A percentile compares a stretch with the other conserved stretches of the same genome.
These are phyloP conservation scores for Xenopus laevis DNA, from an alignment of 2,113 vertebrate species.

Conservation along the genomic window DNA sequence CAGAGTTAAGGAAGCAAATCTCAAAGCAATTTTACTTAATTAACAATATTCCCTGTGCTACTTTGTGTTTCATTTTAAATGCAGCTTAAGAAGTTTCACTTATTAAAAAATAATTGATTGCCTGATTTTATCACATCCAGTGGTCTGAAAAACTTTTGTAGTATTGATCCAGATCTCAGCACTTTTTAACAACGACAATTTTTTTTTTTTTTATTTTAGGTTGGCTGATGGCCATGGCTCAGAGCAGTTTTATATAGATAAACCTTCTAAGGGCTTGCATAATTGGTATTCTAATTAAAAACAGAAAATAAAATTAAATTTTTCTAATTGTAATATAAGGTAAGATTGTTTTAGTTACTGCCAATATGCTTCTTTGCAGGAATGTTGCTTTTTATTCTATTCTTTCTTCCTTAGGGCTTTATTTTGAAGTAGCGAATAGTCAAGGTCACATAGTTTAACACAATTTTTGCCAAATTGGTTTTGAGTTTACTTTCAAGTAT, in stretches of 20 bases:
- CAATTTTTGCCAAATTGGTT: too few relatives aligned
- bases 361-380: too few relatives aligned
- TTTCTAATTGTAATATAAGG: too few relatives aligned
- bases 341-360: too few relatives aligned
- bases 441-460: too few relatives aligned
- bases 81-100: neutral
- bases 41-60: neutral
- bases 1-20: neutral
- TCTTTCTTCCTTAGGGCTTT: too few relatives aligned
- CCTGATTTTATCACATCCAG: neutral
- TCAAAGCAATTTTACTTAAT: neutral
- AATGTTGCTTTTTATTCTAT: too few relatives aligned
- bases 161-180: conserved; percentile 4
- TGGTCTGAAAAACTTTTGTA: neutral
- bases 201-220: neutral
- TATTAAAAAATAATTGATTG: conserved; percentile 1
- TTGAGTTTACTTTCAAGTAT: too few relatives aligned
- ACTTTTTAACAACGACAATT: neutral
- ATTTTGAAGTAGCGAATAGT: too few relatives aligned
- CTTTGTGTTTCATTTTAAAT: conserved; percentile 2
- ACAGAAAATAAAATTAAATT: too few relatives aligned
- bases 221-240: neutral
- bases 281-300: too few relatives aligned
- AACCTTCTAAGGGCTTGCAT: too few relatives aligned
- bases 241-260: neutral